Evolutionary conservation across 2,797 vertebrate species (phyloP).

Genomic region (Macropus fuliginosus): DNA sequence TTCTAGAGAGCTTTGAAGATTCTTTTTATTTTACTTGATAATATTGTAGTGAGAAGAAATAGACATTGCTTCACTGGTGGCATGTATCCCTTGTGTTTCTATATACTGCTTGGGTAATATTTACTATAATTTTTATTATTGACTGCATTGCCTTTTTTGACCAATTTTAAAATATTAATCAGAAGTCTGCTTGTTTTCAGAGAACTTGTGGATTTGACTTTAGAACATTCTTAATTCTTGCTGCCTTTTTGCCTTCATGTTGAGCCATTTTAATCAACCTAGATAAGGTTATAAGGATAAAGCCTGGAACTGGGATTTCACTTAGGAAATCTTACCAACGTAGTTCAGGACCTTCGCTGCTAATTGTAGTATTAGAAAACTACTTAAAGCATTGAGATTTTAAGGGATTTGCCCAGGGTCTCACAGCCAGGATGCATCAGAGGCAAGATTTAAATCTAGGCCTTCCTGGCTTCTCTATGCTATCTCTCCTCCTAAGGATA

Average conservation of each 20-base stretch:
- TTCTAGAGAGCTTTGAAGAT: neutral
- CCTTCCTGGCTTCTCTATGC: neutral
- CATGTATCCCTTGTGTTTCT: neutral
- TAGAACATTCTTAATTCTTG: neutral
- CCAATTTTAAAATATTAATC: constrained; percentile 29
- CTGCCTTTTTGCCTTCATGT: neutral
- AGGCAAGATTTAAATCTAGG: neutral
- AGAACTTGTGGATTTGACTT: neutral
- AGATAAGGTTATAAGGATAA: neutral
- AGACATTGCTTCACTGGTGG: neutral
- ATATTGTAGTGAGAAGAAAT: constrained; percentile 26
- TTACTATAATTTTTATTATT: constrained; percentile 36
- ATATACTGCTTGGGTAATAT: constrained; percentile 7
- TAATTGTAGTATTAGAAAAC: neutral
- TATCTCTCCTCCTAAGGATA: neutral
- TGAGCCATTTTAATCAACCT: neutral
- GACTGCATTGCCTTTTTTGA: neutral
- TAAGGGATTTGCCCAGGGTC: neutral
- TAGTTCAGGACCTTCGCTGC: neutral
- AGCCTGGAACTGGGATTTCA: neutral
- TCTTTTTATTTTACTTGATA: constrained; percentile 23
- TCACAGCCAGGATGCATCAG: neutral
- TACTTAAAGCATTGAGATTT: neutral
- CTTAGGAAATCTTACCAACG: neutral
- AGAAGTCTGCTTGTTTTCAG: constrained; percentile 10